These are phyloP conservation scores for Sebastes fasciatus DNA, from an alignment of 2,113 vertebrate species.

Conservation along the genomic window DNA sequence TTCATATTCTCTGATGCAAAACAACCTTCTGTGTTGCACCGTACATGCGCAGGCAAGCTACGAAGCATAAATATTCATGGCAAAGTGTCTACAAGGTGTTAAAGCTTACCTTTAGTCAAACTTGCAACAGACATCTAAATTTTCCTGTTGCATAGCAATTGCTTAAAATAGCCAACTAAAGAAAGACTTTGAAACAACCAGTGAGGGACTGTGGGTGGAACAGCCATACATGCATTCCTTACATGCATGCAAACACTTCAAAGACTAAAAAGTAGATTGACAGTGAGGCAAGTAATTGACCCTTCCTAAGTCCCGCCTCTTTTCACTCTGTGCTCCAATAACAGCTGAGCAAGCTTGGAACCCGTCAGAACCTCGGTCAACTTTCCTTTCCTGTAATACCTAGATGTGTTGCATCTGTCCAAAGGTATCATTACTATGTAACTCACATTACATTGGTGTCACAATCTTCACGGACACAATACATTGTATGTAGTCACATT, in stretches of 20 bases:
- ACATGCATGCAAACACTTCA: not conserved
- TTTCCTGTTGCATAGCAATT: slow-evolving; percentile 37
- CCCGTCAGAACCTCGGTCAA: not conserved
- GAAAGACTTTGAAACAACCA: not conserved
- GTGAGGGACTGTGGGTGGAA: not conserved
- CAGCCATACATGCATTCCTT: not conserved
- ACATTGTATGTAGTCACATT: not conserved
- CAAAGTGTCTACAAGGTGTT: slow-evolving; percentile 46
- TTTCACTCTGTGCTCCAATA: not conserved
- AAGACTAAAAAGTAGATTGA: not conserved
- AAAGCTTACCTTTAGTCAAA: slow-evolving; percentile 44
- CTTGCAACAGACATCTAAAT: slow-evolving; percentile 42
- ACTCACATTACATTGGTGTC: not conserved
- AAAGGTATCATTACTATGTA: not conserved
- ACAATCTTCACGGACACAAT: not conserved
- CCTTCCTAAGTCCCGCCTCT: not conserved
- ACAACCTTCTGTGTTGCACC: slow-evolving; percentile 60
- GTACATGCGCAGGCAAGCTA: slow-evolving; percentile 42
- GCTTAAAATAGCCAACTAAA: not conserved
- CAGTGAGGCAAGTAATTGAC: not conserved
- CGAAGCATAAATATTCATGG: slow-evolving; percentile 59
- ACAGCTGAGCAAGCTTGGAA: not conserved
- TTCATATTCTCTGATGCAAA: slow-evolving; percentile 67
- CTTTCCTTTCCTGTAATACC: not conserved
- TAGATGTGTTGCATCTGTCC: not conserved